Base-by-base conservation (phyloP, 2,113 vertebrate species). In the Perccottus glenii region DNA sequence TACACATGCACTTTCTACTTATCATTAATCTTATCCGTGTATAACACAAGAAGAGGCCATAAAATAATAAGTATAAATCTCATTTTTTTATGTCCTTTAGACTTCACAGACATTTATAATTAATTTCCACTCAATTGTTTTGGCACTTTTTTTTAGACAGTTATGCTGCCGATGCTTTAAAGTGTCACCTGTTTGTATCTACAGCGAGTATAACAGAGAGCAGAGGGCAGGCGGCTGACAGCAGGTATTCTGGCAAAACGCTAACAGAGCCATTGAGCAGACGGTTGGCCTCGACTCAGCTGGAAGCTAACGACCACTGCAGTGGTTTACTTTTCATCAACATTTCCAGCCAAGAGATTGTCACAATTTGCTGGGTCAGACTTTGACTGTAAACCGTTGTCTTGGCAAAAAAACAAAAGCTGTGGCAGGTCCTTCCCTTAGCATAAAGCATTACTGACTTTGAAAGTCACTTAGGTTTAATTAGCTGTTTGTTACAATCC, bases 351-450 rank as follows among this genome's bases (percentile, higher is more conserved):
- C 81, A 85, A 78, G 62, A 67, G 70, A 40, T 64, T 68, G 65
- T 80, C 42, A 57, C 70, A 60, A 83, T 86, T 67, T 82, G 85
- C 83, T 77, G 75, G 85, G 73, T 87, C 81, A 85, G 80, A 80
- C 76, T 70, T 52, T 27, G 42, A 53, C 48, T 61, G 49, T 59
- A 73, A 84, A 86, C 60, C 75, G 78, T 75, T 42, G 67, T 74
- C 55, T 55, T n/a, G 61, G 61, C 55, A 5, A 53, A 77, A 81
- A 60, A 55, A 36, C 52, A 10, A 55, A 33, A 36, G 52, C 33
- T 4, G 12, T 70, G 81, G 67, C 78, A 78, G 55, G 52, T 76
- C 67, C 44, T 68, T 76, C 36, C 11, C 67, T 81, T 75, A 71
- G 46, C 45, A 10, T 59, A 59, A 48, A 46, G 60, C 67, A 78